A percentile compares a stretch with the other conserved stretches of the same genome.
Conservation (phyloP, 2,797 vertebrate genomes). For the Cetoscarus ocellatus region DNA sequence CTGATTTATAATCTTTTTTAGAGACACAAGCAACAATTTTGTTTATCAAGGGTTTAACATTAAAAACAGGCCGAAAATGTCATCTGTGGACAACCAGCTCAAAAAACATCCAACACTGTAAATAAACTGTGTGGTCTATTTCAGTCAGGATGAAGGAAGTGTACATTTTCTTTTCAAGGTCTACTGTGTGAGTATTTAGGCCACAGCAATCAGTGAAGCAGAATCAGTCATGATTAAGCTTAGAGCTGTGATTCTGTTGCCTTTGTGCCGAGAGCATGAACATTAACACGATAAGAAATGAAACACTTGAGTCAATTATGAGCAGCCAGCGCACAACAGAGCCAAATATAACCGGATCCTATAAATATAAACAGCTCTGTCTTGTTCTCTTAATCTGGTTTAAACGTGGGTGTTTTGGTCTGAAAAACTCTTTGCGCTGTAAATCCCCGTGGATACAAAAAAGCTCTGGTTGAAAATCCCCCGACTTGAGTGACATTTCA, state of each 20-base stretch:
- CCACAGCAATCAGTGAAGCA: conserved; percentile 26
- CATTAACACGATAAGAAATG: conserved; percentile 10
- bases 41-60: too few species aligned
- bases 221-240: conserved; percentile 15
- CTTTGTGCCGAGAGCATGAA: conserved; percentile 21
- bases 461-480: neutral
- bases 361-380: conserved; percentile 17
- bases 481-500: neutral
- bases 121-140: neutral
- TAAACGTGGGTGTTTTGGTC: conserved; percentile 4
- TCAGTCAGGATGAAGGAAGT: neutral
- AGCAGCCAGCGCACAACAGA: neutral
- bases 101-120: too few species aligned
- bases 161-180: neutral
- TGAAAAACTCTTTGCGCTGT: neutral
- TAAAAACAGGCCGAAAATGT: too few species aligned
- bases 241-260: neutral
- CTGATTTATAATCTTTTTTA: too few species aligned
- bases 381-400: conserved; percentile 7
- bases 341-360: neutral
- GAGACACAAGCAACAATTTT: too few species aligned
- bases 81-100: too few species aligned
- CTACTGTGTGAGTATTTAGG: conserved; percentile 32
- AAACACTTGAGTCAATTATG: conserved; percentile 3
- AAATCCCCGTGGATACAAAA: neutral